Conservation (phyloP, 2,797 vertebrate species). For the Anabas testudineus region DNA sequence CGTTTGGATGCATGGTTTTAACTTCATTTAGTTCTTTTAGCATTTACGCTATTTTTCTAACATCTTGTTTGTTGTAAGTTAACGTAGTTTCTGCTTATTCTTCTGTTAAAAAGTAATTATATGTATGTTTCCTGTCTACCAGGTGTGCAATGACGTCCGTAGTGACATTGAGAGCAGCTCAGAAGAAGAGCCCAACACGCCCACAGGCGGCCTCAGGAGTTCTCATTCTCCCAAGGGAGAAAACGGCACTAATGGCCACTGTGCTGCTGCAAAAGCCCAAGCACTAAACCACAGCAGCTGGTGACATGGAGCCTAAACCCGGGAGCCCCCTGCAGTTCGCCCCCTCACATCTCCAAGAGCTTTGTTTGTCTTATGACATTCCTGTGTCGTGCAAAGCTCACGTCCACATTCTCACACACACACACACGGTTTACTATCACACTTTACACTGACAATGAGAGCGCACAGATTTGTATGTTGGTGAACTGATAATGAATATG, state of each 20-base stretch:
- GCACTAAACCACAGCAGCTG: conserved; percentile 79
- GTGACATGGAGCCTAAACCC: conserved; percentile 53
- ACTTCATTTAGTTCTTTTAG: too few species aligned
- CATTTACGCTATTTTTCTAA: too few species aligned
- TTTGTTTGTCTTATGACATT: conserved; percentile 35
- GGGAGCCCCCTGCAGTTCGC: conserved; percentile 42
- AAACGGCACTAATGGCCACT: conserved; percentile 91
- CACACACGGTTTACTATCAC: conserved; percentile 1
- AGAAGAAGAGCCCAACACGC: conserved; percentile 87
- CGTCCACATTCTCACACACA: background rate
- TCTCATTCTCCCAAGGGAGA: conserved; percentile 81
- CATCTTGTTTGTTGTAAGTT: background rate
- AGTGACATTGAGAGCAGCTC: conserved; percentile 99
- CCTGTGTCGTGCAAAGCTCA: conserved; percentile 10
- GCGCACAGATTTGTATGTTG: conserved; percentile 11
- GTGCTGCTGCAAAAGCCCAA: conserved; percentile 76
- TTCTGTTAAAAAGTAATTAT: background rate
- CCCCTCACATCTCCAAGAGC: conserved; percentile 13
- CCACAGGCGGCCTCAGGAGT: conserved; percentile 69
- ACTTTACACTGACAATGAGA: conserved; percentile 16
- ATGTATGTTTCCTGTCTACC: conserved; percentile 14
- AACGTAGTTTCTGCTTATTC: background rate
- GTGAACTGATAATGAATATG: conserved; percentile 17
- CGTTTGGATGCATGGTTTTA: too few species aligned
- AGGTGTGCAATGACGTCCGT: conserved; percentile 96